These are phyloP conservation scores for Scarus forsteni DNA, from an alignment of 2,797 vertebrate genomes.

Conservation along the genomic window DNA sequence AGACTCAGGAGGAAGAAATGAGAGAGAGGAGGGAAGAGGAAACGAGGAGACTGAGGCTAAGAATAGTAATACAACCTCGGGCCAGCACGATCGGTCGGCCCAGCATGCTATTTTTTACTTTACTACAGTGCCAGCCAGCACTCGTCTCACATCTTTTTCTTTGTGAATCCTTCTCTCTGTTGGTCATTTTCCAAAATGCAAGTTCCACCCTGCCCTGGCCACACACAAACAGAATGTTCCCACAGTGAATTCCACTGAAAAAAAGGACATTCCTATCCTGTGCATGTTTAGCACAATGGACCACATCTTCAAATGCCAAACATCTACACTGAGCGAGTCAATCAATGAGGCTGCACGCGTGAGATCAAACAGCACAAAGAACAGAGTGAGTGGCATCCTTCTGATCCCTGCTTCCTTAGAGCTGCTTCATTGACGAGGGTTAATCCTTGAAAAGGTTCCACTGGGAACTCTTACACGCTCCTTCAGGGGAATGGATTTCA, in stretches of 20 bases:
- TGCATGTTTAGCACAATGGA: constrained; percentile 7
- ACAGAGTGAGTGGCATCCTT: constrained; percentile 43
- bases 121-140: constrained; percentile 62
- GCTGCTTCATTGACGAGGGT: constrained; percentile 56
- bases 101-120: constrained; percentile 71
- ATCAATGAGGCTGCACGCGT: constrained; percentile 31
- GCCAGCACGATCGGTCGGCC: constrained; percentile 62
- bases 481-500: constrained; percentile 66
- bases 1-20: constrained; percentile 46
- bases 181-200: constrained; percentile 5
- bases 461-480: constrained; percentile 45
- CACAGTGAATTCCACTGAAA: not conserved
- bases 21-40: constrained; percentile 42
- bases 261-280: not conserved
- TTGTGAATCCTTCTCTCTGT: constrained; percentile 14
- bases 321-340: constrained; percentile 17
- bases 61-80: constrained; percentile 73
- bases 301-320: constrained; percentile 29
- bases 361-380: constrained; percentile 42
- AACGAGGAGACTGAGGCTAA: constrained; percentile 69
- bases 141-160: constrained; percentile 48
- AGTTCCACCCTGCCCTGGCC: not conserved
- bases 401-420: constrained; percentile 62
- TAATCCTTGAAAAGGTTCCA: constrained; percentile 69
- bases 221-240: not conserved